These are phyloP conservation scores for Corythornis madagascariensis DNA, from an alignment of 2,113 vertebrate species.

Conservation along the genomic window DNA sequence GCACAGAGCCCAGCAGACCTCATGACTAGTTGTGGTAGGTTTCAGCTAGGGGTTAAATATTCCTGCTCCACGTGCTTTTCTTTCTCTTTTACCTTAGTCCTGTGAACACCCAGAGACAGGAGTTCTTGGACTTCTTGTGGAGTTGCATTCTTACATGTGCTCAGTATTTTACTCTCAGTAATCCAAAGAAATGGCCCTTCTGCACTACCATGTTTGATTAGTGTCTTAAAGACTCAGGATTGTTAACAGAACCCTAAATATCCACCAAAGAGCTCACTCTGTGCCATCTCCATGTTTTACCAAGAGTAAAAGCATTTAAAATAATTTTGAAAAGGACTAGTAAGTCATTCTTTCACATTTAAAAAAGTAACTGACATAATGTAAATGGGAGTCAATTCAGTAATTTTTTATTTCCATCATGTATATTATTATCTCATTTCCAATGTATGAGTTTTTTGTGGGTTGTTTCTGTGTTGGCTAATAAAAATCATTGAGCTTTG, in stretches of 20 bases:
- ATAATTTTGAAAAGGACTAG: neutral
- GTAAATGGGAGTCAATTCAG: neutral
- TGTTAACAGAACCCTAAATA: neutral
- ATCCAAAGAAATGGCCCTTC: neutral
- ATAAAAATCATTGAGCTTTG: constrained; percentile 27
- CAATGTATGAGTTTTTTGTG: neutral
- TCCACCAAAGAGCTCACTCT: neutral
- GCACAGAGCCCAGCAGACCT: neutral
- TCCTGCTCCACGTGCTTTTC: neutral
- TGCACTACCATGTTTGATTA: neutral
- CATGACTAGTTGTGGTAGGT: neutral
- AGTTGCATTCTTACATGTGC: neutral
- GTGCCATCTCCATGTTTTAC: neutral
- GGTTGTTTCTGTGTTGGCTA: neutral
- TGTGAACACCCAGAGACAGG: neutral
- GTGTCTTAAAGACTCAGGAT: neutral
- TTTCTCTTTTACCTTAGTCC: neutral
- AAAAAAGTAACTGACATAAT: neutral
- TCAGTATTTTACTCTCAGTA: neutral
- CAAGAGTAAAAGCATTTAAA: neutral
- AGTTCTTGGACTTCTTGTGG: neutral
- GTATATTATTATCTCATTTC: neutral
- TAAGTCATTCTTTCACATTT: neutral
- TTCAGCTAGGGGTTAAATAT: neutral
- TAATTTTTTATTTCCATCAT: neutral